Conservation (phyloP, 2,113 vertebrate species). For the Platysternon megacephalum region DNA sequence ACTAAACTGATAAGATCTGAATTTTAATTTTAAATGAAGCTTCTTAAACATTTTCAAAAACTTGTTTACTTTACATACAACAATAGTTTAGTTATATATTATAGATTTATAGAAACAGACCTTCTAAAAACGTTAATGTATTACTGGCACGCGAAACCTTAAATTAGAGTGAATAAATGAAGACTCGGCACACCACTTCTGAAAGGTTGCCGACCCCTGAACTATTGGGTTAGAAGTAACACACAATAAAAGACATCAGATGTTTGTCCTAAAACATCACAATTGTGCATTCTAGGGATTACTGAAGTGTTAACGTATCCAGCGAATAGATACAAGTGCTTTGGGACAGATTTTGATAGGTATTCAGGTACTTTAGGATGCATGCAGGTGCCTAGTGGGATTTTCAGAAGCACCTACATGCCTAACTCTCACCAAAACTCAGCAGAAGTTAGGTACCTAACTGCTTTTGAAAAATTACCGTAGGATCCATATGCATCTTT, state of each 20-base stretch:
- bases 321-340: background rate
- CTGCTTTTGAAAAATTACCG: background rate
- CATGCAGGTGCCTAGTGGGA: background rate
- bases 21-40: too few species aligned
- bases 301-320: background rate
- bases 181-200: too few species aligned
- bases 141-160: too few species aligned
- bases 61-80: too few species aligned
- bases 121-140: too few species aligned
- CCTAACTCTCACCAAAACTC: background rate
- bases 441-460: background rate
- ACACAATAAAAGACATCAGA: background rate
- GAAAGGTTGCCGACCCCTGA: too few species aligned
- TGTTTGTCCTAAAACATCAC: background rate
- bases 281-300: background rate
- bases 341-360: background rate
- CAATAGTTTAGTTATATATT: too few species aligned
- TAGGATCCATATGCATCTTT: background rate
- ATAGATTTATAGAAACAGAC: too few species aligned
- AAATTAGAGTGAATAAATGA: too few species aligned
- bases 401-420: background rate
- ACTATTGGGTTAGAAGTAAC: background rate
- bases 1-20: too few species aligned
- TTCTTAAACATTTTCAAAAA: too few species aligned
- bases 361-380: background rate